A percentile compares a stretch with the other conserved stretches of the same genome.
Evolutionary conservation across 2,888 invertebrate genomes (phyloP).

Genomic region (Euplexia lucipara): DNA sequence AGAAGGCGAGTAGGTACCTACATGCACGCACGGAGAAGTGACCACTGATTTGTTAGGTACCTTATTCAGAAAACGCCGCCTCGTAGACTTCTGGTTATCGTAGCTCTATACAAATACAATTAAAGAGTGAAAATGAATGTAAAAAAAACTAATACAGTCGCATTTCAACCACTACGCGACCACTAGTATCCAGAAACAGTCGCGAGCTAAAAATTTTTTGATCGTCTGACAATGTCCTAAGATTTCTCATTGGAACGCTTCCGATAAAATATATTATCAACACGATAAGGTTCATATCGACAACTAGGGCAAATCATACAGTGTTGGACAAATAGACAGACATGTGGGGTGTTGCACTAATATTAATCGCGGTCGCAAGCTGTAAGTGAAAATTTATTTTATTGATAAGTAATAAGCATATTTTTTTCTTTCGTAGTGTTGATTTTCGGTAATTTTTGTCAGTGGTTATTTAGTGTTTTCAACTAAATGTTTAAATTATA

Average conservation of each 20-base stretch:
- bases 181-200: too few relatives aligned
- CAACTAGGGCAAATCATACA: constrained; percentile 58
- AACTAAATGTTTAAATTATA: background rate
- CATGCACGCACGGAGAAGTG: too few relatives aligned
- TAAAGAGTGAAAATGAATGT: too few relatives aligned
- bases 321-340: constrained; percentile 53
- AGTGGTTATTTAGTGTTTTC: background rate
- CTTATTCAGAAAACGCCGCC: too few relatives aligned
- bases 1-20: too few relatives aligned
- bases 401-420: too few relatives aligned
- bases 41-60: too few relatives aligned
- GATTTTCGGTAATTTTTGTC: background rate
- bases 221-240: constrained; percentile 18
- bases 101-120: too few relatives aligned
- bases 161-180: too few relatives aligned
- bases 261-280: constrained; percentile 66
- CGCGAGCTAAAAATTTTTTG: background rate
- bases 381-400: constrained; percentile 61
- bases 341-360: constrained; percentile 66
- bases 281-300: constrained; percentile 61
- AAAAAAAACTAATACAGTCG: too few relatives aligned
- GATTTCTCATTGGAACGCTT: constrained; percentile 38
- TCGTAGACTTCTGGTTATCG: too few relatives aligned
- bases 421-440: background rate
- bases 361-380: constrained; percentile 51